These are phyloP conservation scores for Dendropsophus ebraccatus DNA, from an alignment of 2,113 vertebrate species.

Conservation along the genomic window DNA sequence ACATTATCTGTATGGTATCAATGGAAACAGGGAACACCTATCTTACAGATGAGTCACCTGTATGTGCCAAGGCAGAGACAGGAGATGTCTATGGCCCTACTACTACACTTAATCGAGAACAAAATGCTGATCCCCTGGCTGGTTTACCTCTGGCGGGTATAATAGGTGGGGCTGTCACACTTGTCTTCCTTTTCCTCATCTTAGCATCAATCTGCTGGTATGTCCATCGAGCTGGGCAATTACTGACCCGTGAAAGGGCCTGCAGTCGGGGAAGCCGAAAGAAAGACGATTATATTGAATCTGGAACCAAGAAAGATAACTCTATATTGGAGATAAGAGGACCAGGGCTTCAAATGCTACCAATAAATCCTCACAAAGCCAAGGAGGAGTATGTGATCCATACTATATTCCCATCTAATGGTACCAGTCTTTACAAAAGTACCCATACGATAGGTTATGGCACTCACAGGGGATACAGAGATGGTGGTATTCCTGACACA, in stretches of 20 bases:
- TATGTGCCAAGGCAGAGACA: constrained; percentile 89
- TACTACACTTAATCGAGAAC: constrained; percentile 78
- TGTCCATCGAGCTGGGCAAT: constrained; percentile 78
- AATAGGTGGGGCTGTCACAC: constrained; percentile 83
- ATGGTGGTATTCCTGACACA: constrained; percentile 87
- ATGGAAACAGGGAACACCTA: constrained; percentile 77
- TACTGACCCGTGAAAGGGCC: constrained; percentile 79
- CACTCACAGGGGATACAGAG: constrained; percentile 88
- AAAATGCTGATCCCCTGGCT: constrained; percentile 72
- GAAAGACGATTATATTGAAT: constrained; percentile 89
- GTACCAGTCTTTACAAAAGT: constrained; percentile 86
- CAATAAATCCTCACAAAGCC: constrained; percentile 79
- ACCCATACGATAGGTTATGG: constrained; percentile 82
- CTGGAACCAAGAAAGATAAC: constrained; percentile 92
- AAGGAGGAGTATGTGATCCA: constrained; percentile 91
- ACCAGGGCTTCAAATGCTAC: constrained; percentile 89
- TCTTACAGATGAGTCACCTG: constrained; percentile 80
- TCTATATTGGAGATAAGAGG: constrained; percentile 89
- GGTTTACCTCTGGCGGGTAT: constrained; percentile 84
- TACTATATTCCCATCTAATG: constrained; percentile 92
- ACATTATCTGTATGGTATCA: constrained; percentile 90
- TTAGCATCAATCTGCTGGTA: constrained; percentile 88
- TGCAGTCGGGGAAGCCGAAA: constrained; percentile 79
- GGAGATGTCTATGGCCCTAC: constrained; percentile 72
- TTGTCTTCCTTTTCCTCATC: constrained; percentile 85